Evolutionary conservation across 2,113 vertebrate genomes (phyloP), one percentile per base, ranked within the genome.

Genomic region (Gambusia holbrooki): DNA sequence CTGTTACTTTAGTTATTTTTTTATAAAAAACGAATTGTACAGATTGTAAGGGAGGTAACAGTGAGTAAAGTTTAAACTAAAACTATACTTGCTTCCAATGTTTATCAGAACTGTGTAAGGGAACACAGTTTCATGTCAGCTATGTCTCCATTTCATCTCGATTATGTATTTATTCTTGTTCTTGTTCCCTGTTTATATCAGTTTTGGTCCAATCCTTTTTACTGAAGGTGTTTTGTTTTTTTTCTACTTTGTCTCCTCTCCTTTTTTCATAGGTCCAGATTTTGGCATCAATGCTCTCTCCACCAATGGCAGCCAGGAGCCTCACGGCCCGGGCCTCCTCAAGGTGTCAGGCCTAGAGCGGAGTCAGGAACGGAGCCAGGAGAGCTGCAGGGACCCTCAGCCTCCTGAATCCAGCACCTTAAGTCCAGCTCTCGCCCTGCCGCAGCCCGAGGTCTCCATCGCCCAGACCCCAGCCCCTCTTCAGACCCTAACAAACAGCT

Each of bases 261-360:
- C 27, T 27, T 27, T 42, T 75, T 61, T 0, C 73, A 32, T 95
- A 97, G 96, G 96, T 95, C 94, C 95, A 74, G 96, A 98, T 84
- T 90, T 96, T 75, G 94, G 95, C 81, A 85, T 96, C 73, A 84
- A 95, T 45, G 51, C 95, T 0, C 93, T 96, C 68, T 91, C 96
- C 32, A 94, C 96, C 93, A 95, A 96, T 95, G 96, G 94, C 90
- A 94, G 94, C 95, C 95, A 95, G 92, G 96, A 96, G 93, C 94
- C 95, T 77, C 88, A 92, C 80, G 95, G 96, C 89, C 95, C 94
- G 12, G 95, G 95, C 87, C 91, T 96, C 91, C 94, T 96, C 66
- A 96, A 97, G 94, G 96, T 99, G 91, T 99, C 97, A 77, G 97
- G 97, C 92, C 91, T 99, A 98, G 97, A 99, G 93, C 94, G 97